Base-by-base conservation (phyloP, 2,888 invertebrate species). In the Chouioia cunea region DNA sequence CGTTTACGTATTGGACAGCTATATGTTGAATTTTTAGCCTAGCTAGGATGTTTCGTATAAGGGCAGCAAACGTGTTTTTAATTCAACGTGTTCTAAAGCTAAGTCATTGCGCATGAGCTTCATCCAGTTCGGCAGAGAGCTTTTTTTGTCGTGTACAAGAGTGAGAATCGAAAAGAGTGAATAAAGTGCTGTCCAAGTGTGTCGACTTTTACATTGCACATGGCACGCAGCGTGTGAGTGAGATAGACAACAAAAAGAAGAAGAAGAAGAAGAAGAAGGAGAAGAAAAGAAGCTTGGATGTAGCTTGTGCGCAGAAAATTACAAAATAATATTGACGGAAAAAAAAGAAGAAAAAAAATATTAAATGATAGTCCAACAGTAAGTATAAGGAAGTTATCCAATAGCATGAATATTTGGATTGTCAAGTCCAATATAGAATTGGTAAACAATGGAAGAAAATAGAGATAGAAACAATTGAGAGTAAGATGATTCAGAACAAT, bases 51-150 rank as follows among this genome's bases (percentile, higher is more conserved):
- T 74, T 77, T 66, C 63, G 56, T 16, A 72, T 78, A 79, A 79
- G 78, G 79, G 78, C 77, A 79, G 80, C 81, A 81, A 81, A 80
- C 80, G 78, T 78, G 77, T 80, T 79, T 36, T 36, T 36, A 79
- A 77, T 79, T 77, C 76, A 81, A 80, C 79, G 77, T 80, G 75
- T 36, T 80, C 81, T 81, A 81, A 79, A 75, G 77, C 81, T 81
- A 81, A 78, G 66, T 69, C 52, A 52, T 75, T 50, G 73, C 76
- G 73, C 76, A 73, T 70, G 72, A 78, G 77, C 78, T 76, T 79
- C 76, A 66, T 76, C 79, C 75, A 76, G 76, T 73, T 47, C 47
- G 18, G 27, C 43, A 43, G 1, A 46, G 54, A 65, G 53, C 47
- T 50, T 56, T 62, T 27, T 52, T 56, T 48, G 12, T 68, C 23